These are phyloP conservation scores for Aphis craccivora DNA, from an alignment of 1,140 invertebrate genomes.

Conservation along the genomic window DNA sequence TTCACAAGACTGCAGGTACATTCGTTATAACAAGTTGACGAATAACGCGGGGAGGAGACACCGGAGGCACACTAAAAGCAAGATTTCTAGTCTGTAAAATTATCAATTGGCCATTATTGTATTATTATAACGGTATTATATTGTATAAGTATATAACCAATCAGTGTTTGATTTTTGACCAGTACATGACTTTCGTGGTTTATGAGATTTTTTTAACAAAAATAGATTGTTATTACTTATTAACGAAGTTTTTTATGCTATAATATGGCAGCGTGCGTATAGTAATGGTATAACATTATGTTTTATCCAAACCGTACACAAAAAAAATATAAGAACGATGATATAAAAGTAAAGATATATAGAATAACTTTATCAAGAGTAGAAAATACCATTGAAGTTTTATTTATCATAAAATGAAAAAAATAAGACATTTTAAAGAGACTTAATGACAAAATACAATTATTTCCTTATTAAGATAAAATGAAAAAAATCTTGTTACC, in stretches of 20 bases:
- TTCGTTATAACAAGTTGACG: neutral
- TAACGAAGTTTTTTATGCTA: neutral
- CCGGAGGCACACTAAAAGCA: neutral
- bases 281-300: neutral
- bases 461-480: slow-evolving; percentile 20
- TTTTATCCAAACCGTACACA: neutral
- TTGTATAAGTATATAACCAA: neutral
- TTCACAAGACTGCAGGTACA: neutral
- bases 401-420: neutral
- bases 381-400: neutral
- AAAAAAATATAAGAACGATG: neutral
- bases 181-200: neutral
- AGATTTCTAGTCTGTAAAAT: neutral
- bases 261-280: neutral
- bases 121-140: slow-evolving; percentile 12
- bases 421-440: neutral
- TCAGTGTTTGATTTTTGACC: neutral
- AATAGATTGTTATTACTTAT: neutral
- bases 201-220: neutral
- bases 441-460: slow-evolving; percentile 25
- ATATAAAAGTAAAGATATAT: neutral
- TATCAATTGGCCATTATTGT: neutral
- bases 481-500: slow-evolving; percentile 5
- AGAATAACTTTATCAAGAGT: neutral
- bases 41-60: neutral